These are phyloP conservation scores for Myoxocephalus aenaeus DNA, from an alignment of 2,797 vertebrate genomes.

Conservation along the genomic window DNA sequence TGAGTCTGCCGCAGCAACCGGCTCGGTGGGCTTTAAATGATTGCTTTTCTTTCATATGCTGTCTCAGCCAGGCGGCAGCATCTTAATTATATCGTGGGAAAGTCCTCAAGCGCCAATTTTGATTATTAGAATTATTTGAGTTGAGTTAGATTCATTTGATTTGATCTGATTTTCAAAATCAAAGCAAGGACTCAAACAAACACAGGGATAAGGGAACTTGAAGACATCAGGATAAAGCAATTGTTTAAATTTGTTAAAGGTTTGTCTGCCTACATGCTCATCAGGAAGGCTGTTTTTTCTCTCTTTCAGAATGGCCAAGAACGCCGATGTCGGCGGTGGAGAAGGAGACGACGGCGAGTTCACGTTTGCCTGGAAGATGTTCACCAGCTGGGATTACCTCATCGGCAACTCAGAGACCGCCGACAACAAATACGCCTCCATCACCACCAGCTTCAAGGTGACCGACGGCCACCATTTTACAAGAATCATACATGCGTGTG, in stretches of 20 bases:
- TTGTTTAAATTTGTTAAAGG: not conserved
- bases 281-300: not conserved
- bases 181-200: not conserved
- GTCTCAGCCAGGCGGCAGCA: not conserved
- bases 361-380: conserved; percentile 98
- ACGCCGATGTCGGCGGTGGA: conserved; percentile 90
- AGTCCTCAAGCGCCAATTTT: not conserved
- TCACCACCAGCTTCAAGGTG: conserved; percentile 99
- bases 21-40: not conserved
- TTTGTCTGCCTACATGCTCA: not conserved
- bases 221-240: not conserved
- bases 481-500: not conserved
- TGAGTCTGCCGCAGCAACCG: conserved; percentile 81
- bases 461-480: conserved; percentile 4
- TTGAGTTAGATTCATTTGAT: not conserved
- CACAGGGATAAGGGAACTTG: not conserved
- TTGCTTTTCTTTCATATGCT: not conserved
- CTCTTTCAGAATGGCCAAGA: conserved; percentile 93
- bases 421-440: conserved; percentile 96
- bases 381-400: conserved; percentile 99
- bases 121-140: not conserved
- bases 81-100: not conserved
- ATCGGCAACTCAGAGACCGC: conserved; percentile 97
- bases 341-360: conserved; percentile 92
- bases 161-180: not conserved